A percentile compares a stretch with the other conserved stretches of the same genome.
Evolutionary conservation across 1,140 invertebrate species (phyloP).

Genomic region (Diorhabda elongata): DNA sequence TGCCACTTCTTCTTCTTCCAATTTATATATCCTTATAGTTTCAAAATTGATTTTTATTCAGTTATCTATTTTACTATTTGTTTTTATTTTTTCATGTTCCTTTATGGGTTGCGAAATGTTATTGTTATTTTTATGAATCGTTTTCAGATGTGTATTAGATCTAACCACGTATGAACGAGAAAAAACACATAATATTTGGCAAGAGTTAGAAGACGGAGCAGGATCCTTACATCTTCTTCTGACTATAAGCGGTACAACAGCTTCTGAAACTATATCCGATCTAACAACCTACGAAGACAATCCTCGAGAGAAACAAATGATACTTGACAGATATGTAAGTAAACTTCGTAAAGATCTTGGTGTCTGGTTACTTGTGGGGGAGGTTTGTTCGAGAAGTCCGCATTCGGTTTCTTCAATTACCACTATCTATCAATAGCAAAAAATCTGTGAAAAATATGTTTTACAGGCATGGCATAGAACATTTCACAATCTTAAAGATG

Average conservation of each 20-base stretch:
- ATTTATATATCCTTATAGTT: neutral
- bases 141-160: conserved; percentile 77
- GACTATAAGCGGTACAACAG: conserved; percentile 91
- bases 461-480: conserved; percentile 60
- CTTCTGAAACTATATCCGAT: conserved; percentile 88
- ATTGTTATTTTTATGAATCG: neutral
- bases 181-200: conserved; percentile 85
- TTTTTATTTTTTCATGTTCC: too few relatives aligned
- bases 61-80: neutral
- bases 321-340: conserved; percentile 76
- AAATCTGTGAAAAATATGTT: conserved; percentile 4
- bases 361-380: too few relatives aligned
- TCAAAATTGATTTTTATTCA: neutral
- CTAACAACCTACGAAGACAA: conserved; percentile 79
- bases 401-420: too few relatives aligned
- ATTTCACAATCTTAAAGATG: conserved; percentile 74
- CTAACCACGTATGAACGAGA: conserved; percentile 81
- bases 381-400: too few relatives aligned
- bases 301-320: conserved; percentile 60
- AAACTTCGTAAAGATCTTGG: neutral
- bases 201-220: conserved; percentile 82
- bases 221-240: conserved; percentile 85
- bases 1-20: neutral
- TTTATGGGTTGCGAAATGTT: too few relatives aligned
- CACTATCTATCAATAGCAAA: too few relatives aligned